These are phyloP conservation scores for Spilogale gracilis DNA, from an alignment of 2,113 vertebrate genomes.

Conservation along the genomic window DNA sequence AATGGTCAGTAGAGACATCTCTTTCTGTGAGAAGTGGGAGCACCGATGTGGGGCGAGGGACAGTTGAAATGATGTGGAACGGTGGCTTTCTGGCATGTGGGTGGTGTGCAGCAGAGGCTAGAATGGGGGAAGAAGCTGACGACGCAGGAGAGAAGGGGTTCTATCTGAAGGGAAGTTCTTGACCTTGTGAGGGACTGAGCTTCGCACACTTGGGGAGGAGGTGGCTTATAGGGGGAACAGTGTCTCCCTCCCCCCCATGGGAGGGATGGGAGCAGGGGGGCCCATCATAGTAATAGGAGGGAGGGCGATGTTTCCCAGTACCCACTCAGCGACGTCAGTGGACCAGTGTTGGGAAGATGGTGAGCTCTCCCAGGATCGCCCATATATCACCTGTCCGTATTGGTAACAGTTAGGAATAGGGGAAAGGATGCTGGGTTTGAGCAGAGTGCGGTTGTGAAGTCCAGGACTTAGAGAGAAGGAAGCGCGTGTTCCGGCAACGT, in stretches of 20 bases:
- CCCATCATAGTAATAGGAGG: background rate
- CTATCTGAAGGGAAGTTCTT: too few relatives aligned
- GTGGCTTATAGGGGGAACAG: background rate
- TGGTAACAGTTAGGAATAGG: background rate
- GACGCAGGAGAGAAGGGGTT: background rate
- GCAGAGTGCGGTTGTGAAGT: too few relatives aligned
- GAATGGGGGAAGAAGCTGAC: background rate
- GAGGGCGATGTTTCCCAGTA: background rate
- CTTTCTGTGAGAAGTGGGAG: background rate
- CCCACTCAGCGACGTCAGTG: rapidly evolving
- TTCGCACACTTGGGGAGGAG: rapidly evolving
- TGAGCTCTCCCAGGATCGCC: background rate
- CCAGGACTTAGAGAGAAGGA: background rate
- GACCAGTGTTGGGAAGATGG: background rate
- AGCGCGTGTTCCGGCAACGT: background rate
- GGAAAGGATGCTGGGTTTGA: background rate
- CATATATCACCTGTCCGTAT: background rate
- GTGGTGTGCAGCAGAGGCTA: rapidly evolving
- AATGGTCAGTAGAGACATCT: background rate
- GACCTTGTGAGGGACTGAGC: background rate
- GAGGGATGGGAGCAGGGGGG: background rate
- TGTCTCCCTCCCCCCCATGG: too few relatives aligned
- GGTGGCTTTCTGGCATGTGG: background rate
- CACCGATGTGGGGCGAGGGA: too few relatives aligned
- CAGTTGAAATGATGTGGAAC: background rate